phyloP scores from a whole-genome alignment of 2,888 invertebrate species.

The Hoplodrina blanda region DNA sequence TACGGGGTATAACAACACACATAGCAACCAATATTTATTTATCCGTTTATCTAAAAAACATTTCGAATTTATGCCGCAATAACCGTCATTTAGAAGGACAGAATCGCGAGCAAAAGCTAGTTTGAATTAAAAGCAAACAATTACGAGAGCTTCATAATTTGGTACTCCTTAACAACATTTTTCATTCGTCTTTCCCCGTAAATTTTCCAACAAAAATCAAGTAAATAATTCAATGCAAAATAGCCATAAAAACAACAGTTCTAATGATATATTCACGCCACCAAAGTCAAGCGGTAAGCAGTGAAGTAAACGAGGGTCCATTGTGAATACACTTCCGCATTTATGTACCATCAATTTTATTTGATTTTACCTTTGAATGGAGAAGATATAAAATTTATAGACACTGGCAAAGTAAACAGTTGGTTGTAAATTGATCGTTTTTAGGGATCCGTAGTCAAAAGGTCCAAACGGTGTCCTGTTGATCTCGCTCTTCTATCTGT shows the following conservation, averaged over 20 bases:
- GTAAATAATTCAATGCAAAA: not conserved
- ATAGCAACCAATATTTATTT: too few species aligned
- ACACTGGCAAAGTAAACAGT: conserved; percentile 8
- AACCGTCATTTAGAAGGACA: too few species aligned
- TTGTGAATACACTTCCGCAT: conserved; percentile 48
- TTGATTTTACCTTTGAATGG: conserved; percentile 45
- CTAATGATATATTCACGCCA: conserved; percentile 43
- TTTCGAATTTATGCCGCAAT: too few species aligned
- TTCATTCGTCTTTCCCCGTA: not conserved
- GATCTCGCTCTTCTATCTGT: too few species aligned
- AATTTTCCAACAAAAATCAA: not conserved
- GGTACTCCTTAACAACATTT: too few species aligned
- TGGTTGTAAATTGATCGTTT: not conserved
- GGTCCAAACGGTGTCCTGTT: too few species aligned
- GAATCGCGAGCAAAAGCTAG: too few species aligned
- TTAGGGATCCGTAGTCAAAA: not conserved
- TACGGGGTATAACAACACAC: too few species aligned
- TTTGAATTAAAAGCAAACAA: too few species aligned
- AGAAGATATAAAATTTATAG: conserved; percentile 28
- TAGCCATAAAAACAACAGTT: not conserved
- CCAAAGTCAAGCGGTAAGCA: conserved; percentile 20
- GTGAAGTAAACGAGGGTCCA: conserved; percentile 45
- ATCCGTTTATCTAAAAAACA: too few species aligned
- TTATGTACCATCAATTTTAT: conserved; percentile 34
- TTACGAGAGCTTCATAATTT: too few species aligned